Evolutionary conservation across 2,888 invertebrate species (phyloP).

Genomic region (Spicauda simplicius): DNA sequence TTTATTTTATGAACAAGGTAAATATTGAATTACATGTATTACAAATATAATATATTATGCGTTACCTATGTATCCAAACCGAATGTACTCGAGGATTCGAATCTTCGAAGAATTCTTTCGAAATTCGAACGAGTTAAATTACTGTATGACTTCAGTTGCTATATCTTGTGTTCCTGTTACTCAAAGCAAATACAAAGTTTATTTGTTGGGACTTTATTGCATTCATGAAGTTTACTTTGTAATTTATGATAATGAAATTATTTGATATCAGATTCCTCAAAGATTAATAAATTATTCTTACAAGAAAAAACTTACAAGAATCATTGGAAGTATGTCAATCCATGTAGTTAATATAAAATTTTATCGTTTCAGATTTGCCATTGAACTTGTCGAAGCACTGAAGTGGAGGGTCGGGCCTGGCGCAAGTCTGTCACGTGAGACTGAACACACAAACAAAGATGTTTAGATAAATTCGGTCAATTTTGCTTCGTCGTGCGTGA

Average conservation of each 20-base stretch:
- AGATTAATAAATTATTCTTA: too few species aligned
- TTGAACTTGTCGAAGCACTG: conserved; percentile 95
- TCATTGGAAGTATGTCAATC: background rate
- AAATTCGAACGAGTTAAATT: too few species aligned
- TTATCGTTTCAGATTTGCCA: conserved; percentile 91
- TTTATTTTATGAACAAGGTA: too few species aligned
- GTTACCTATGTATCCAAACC: too few species aligned
- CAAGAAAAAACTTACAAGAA: background rate
- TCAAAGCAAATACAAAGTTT: too few species aligned
- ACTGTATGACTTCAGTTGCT: too few species aligned
- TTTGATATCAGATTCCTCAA: background rate
- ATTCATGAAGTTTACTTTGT: background rate
- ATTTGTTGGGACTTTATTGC: too few species aligned
- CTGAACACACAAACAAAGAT: conserved; percentile 55
- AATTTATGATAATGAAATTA: background rate
- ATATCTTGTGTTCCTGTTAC: too few species aligned
- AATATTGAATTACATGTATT: too few species aligned
- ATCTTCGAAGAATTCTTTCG: too few species aligned
- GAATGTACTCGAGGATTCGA: too few species aligned
- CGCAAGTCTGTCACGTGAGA: conserved; percentile 60
- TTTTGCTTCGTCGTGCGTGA: conserved; percentile 23
- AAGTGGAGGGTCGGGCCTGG: conserved; percentile 54
- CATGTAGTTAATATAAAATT: background rate
- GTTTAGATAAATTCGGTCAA: conserved; percentile 40
- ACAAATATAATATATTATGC: too few species aligned